Evolutionary conservation across 92 coral and sea anemone genomes (phyloP), one percentile per base, ranked within the genome.

Genomic region (Epizoanthus stellaris): DNA sequence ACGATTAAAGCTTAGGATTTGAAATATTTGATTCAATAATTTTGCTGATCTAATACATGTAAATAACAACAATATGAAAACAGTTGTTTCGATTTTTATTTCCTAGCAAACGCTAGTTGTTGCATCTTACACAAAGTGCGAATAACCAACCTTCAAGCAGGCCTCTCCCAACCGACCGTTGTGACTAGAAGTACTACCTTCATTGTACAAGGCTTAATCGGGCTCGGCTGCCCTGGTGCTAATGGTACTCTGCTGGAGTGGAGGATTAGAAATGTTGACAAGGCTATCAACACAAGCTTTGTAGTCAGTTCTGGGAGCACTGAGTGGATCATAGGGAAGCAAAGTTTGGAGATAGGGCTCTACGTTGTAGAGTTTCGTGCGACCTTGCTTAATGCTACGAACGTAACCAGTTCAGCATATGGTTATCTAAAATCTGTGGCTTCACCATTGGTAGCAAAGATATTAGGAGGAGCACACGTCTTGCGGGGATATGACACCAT

Each of bases 401-500:
- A 61, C 19, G 70, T 15, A 7, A 72, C 89, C 16, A 65, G 17
- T 16, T 25, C 17, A 39, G 65, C 65, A 9, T 73, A 34, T 40
- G 92, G 89, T 0, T 23, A 73, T 40, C 67, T 89, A 61, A 65
- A 85, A 34, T 63, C 73, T 8, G 66, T 47, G 3, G 39, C 77
- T 13, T 76, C 92, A 14, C 57, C 82, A 4, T 36, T 89, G 59
- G 86, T 84, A 49, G 92, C 89, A 42, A 23, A 45, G 13, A 75
- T 88, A 6, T 70, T 66, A 43, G 91, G 91, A 30, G 91, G 91
- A 19, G 68, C 69, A 16, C 56, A 25, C 4, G 68, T 84, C 0
- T 13, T 67, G 34, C 75, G 38, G 34, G 91, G 91, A 42, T 77
- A 73, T 39, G 77, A 67, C 23, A 70, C 85, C 9, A 40, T 65